Evolutionary conservation across 2,113 vertebrate genomes (phyloP).

Genomic region (Corythaeola cristata): DNA sequence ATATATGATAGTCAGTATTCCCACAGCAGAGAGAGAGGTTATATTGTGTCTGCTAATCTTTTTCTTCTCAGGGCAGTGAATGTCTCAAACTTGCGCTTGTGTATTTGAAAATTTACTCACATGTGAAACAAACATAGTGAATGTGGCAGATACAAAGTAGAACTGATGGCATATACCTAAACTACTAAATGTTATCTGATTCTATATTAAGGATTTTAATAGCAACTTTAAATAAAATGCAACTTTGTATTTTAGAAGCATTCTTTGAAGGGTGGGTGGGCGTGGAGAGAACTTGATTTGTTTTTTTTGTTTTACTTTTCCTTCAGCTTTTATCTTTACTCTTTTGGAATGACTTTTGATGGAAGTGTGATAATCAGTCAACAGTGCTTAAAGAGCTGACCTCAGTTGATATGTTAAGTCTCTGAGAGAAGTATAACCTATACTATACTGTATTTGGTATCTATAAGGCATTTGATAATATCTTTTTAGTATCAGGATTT

Average conservation of each 20-base stretch:
- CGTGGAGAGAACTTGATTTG: background rate
- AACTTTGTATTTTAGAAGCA: background rate
- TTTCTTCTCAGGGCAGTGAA: background rate
- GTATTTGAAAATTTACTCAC: background rate
- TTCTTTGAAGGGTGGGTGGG: background rate
- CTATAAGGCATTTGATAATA: background rate
- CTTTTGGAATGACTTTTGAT: background rate
- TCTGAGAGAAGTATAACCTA: background rate
- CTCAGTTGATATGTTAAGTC: background rate
- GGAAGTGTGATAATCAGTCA: background rate
- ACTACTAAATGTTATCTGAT: slow-evolving; percentile 41
- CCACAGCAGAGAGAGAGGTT: slow-evolving; percentile 37
- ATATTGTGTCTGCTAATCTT: slow-evolving; percentile 30
- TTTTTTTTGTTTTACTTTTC: background rate
- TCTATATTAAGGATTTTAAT: slow-evolving; percentile 71
- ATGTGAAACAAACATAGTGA: background rate
- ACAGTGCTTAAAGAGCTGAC: background rate
- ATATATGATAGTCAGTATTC: slow-evolving; percentile 33
- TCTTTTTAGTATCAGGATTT: background rate
- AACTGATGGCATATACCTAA: slow-evolving; percentile 43
- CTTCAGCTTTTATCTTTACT: background rate
- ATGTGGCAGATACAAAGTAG: slow-evolving; percentile 2
- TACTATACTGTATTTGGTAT: background rate
- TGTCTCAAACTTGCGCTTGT: background rate
- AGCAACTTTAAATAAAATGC: background rate